Evolutionary conservation across 2,797 vertebrate species (phyloP).

Genomic region (Galago senegalensis): DNA sequence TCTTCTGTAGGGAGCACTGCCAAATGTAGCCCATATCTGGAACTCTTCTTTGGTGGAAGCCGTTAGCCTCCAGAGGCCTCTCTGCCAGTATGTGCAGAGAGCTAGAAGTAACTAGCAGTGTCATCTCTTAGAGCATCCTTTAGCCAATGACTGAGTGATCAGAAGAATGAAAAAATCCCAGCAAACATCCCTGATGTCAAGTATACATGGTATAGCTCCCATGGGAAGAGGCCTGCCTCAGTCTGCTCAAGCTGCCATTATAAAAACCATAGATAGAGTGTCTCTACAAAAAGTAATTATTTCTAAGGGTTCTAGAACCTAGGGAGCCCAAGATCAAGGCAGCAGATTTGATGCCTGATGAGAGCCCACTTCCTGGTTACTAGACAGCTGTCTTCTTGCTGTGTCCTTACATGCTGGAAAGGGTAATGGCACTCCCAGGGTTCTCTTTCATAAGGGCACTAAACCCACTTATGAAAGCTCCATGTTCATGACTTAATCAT

Average conservation of each 20-base stretch:
- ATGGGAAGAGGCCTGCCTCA: not conserved
- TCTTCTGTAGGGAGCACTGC: not conserved
- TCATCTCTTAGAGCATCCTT: rapidly evolving
- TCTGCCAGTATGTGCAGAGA: not conserved
- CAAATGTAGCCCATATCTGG: rapidly evolving
- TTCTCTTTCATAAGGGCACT: not conserved
- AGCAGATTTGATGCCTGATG: not conserved
- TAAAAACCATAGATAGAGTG: no score
- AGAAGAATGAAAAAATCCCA: not conserved
- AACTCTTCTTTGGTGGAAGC: not conserved
- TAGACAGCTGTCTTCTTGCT: not conserved
- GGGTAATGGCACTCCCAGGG: no score
- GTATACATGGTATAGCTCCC: rapidly evolving
- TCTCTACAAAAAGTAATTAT: not conserved
- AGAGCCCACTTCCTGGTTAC: not conserved
- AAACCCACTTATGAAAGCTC: not conserved
- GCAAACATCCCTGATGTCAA: not conserved
- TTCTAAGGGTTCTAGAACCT: not conserved
- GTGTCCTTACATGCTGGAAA: not conserved
- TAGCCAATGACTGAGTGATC: no score
- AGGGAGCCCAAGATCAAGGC: not conserved
- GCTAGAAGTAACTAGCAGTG: not conserved
- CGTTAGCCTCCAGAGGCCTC: rapidly evolving
- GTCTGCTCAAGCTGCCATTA: no score
- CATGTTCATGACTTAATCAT: not conserved